These are phyloP conservation scores for Linnaemya vulpina DNA, from an alignment of 2,888 invertebrate genomes.

Conservation along the genomic window DNA sequence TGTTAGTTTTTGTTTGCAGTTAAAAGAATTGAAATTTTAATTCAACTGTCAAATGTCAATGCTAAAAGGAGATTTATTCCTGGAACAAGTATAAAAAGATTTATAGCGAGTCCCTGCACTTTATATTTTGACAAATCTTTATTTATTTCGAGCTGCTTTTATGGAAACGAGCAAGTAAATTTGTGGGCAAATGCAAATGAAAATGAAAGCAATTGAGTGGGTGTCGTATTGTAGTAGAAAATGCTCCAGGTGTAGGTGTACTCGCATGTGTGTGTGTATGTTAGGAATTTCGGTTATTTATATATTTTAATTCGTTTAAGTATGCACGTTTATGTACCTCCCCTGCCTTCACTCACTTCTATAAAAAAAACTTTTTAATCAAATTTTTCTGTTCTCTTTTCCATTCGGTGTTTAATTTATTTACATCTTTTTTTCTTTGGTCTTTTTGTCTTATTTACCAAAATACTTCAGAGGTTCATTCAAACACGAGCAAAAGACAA, in stretches of 20 bases:
- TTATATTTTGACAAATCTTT: slow-evolving; percentile 64
- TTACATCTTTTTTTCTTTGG: slow-evolving; percentile 4
- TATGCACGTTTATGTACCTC: background rate
- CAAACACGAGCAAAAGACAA: slow-evolving; percentile 31
- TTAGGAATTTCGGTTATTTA: background rate
- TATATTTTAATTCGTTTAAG: slow-evolving; percentile 39
- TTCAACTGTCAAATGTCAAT: slow-evolving; percentile 66
- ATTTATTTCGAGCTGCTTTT: slow-evolving; percentile 45
- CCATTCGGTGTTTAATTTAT: slow-evolving; percentile 10
- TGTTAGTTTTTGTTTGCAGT: slow-evolving; percentile 7
- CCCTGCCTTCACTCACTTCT: slow-evolving; percentile 24
- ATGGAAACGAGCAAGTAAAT: background rate
- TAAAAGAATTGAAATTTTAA: slow-evolving; percentile 53
- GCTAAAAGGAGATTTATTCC: slow-evolving; percentile 47
- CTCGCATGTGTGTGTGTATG: background rate
- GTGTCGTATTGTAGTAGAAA: background rate
- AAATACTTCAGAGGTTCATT: slow-evolving; percentile 55
- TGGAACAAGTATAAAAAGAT: slow-evolving; percentile 40
- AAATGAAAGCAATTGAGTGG: background rate
- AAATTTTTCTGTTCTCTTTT: slow-evolving; percentile 30
- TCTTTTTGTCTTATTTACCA: slow-evolving; percentile 33
- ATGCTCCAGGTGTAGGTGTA: background rate
- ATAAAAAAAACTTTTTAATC: slow-evolving; percentile 59
- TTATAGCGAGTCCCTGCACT: slow-evolving; percentile 51
- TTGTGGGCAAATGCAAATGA: background rate